Base-by-base conservation (phyloP, 2,113 vertebrate species). In the Nycticorax nycticorax region DNA sequence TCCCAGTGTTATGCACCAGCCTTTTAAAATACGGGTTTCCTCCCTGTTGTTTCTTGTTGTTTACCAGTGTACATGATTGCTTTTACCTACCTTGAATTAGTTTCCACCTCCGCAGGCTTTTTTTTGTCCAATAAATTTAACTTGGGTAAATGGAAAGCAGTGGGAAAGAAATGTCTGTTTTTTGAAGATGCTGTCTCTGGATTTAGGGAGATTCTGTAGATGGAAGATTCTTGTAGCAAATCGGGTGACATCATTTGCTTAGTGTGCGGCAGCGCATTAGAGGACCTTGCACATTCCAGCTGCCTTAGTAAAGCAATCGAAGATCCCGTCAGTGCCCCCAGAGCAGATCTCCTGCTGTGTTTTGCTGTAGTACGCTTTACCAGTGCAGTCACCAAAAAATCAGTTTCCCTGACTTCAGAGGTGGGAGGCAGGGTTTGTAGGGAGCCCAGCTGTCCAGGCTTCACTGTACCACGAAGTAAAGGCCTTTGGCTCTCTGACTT, bases 41-140 rank as follows among this genome's bases (percentile, higher is more conserved):
- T 88, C 68, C 0, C 1, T 41, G 63, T 62, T 91, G 75, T 77
- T 90, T 63, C 93, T 76, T 62, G 30, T 53, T 96, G 91, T 91
- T 97, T 93, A 79, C 85, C 53, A 33, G 67, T 8, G 47, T 37
- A 68, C 72, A 64, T 16, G 77, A 90, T 90, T 76, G 85, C 87
- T 95, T 94, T 50, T 59, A 33, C 90, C 75, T 78, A 35, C 73
- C 50, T 85, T 48, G 88, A 85, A 93, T 94, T 92, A 86, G 72
- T 92, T 94, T 76, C 64, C 83, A 48, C 64, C 45, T 93, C 87
- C 23, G 8, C 77, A 66, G 76, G 76, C 45, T 55, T 53, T 85
- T 85, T 88, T 94, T 62, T 56, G n/a, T 43, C 85, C 18, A 9
- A 45, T 94, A 75, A 89, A 91, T 64, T 74, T 90, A 89, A 72